Percentiles rank a stretch among this genome's conserved stretches.
phyloP scores from a whole-genome alignment of 2,113 vertebrate genomes.

The Anas platyrhynchos region DNA sequence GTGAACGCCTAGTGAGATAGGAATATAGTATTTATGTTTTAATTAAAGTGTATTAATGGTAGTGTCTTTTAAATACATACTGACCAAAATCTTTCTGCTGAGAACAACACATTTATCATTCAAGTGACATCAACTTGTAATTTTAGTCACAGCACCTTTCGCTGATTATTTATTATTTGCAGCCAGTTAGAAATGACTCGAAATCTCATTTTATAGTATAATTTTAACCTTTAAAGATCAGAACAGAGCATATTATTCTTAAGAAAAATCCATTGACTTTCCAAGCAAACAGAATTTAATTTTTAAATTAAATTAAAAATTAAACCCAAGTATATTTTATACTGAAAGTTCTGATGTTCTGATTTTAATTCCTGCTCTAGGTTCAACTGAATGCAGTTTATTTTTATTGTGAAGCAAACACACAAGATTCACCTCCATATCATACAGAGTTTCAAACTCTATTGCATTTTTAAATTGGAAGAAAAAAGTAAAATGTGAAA shows the following conservation, averaged over 20 bases:
- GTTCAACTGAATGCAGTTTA: slow-evolving; percentile 37
- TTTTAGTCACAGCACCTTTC: slow-evolving; percentile 49
- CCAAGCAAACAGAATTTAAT: slow-evolving; percentile 46
- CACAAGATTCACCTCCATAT: background rate
- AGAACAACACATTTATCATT: slow-evolving; percentile 63
- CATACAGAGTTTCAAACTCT: slow-evolving; percentile 2
- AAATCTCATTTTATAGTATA: slow-evolving; percentile 53
- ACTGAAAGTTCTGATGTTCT: background rate
- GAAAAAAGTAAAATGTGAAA: slow-evolving; percentile 24
- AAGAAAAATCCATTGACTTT: slow-evolving; percentile 38
- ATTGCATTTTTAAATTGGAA: slow-evolving; percentile 29
- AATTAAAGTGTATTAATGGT: slow-evolving; percentile 81
- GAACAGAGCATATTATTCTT: slow-evolving; percentile 39
- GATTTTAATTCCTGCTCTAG: slow-evolving; percentile 49
- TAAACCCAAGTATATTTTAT: slow-evolving; percentile 22
- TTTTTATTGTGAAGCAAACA: slow-evolving; percentile 14
- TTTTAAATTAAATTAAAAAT: slow-evolving; percentile 48
- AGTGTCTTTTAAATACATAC: slow-evolving; percentile 72
- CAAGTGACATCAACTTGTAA: slow-evolving; percentile 48
- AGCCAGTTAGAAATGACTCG: slow-evolving; percentile 57
- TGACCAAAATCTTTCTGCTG: slow-evolving; percentile 68
- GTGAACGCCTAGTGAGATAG: slow-evolving; percentile 83
- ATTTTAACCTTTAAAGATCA: slow-evolving; percentile 74
- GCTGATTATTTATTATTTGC: slow-evolving; percentile 51
- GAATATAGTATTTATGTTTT: slow-evolving; percentile 83